Conservation (phyloP, 2,113 vertebrate species). For the Chloropsis cyanopogon region DNA sequence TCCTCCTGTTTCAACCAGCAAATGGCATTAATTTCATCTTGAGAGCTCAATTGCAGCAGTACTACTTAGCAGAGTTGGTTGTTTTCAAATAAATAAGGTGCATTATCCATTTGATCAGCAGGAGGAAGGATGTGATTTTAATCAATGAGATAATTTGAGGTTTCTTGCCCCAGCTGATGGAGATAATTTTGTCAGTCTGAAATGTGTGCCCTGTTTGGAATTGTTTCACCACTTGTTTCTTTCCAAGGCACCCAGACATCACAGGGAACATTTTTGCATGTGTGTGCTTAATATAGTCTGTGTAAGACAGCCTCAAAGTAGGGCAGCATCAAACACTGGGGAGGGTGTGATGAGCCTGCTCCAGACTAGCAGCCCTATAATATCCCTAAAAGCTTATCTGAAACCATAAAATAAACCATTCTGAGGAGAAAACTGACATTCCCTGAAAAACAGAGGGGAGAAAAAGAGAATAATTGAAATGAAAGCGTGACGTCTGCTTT, state of each 20-base stretch:
- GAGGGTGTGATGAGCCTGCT: not conserved
- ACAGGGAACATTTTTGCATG: not conserved
- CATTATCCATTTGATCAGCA: not conserved
- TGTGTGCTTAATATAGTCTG: not conserved
- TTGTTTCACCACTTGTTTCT: not conserved
- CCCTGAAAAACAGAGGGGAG: not conserved
- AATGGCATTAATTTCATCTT: not conserved
- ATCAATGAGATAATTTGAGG: not conserved
- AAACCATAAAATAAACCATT: not conserved
- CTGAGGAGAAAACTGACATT: conserved; percentile 38
- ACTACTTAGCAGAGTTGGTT: not conserved
- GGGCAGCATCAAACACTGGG: not conserved
- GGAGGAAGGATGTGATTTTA: not conserved
- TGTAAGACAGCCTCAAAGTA: not conserved
- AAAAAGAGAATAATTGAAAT: conserved; percentile 8
- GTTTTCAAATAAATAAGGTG: not conserved
- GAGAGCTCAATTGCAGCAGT: not conserved
- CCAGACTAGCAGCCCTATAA: not conserved
- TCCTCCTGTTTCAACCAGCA: not conserved
- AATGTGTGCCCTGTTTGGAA: not conserved
- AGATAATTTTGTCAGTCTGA: not conserved
- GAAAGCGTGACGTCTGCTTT: not conserved
- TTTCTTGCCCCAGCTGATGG: not conserved
- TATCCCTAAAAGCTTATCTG: conserved; percentile 6
- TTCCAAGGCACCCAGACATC: not conserved